phyloP scores from a whole-genome alignment of 2,113 vertebrate species.

The Pycnonotus jocosus region DNA sequence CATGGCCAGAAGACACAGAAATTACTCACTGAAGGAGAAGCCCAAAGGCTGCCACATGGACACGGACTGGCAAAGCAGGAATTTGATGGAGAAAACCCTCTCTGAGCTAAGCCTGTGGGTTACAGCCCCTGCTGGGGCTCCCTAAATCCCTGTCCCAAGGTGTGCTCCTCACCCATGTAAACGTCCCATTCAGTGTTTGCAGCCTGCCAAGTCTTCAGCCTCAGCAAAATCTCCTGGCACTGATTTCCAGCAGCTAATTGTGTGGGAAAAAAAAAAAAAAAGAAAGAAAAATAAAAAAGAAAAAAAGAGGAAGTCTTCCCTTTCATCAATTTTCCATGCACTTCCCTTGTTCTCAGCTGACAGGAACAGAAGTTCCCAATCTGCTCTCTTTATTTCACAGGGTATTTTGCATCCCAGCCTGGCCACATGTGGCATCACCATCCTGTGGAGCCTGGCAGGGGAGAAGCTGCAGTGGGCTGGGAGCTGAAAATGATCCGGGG shows the following conservation, averaged over 20 bases:
- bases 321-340: not conserved
- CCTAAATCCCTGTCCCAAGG: not conserved
- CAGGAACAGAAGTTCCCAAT: not conserved
- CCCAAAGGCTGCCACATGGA: not conserved
- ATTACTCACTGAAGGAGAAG: not conserved
- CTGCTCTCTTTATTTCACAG: not conserved
- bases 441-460: not conserved
- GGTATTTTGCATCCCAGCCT: not conserved
- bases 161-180: not conserved
- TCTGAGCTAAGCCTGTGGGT: not conserved
- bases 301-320: not conserved
- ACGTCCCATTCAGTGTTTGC: not conserved
- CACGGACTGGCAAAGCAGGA: not conserved
- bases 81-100: not conserved
- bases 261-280: not conserved
- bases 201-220: not conserved
- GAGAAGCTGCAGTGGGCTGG: not conserved
- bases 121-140: not conserved
- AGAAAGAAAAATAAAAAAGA: no score
- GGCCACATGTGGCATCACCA: not conserved
- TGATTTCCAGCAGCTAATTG: not conserved
- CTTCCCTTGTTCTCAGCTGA: not conserved
- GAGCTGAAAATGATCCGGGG: not conserved
- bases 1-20: not conserved
- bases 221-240: not conserved